A percentile compares a stretch with the other conserved stretches of the same genome.
Evolutionary conservation across 2,113 vertebrate genomes (phyloP).

Genomic region (Caloenas nicobarica): DNA sequence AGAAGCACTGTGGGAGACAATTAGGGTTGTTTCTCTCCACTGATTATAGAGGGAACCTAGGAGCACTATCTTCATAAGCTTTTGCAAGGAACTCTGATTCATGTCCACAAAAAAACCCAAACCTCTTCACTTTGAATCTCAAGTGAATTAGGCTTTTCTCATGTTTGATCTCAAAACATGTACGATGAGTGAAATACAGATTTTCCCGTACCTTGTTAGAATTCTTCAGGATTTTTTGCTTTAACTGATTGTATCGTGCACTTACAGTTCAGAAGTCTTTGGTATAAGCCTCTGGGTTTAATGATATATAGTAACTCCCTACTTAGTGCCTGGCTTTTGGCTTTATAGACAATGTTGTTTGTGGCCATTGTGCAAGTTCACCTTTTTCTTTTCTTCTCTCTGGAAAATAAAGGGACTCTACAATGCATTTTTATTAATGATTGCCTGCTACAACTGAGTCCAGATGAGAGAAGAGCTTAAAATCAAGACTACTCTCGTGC

Average conservation of each 20-base stretch:
- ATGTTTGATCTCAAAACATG: neutral
- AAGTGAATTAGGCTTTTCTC: neutral
- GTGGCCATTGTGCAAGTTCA: neutral
- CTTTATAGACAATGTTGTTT: neutral
- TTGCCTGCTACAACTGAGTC: neutral
- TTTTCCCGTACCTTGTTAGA: neutral
- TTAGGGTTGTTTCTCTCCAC: neutral
- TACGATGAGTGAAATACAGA: neutral
- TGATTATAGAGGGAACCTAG: neutral
- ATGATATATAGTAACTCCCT: neutral
- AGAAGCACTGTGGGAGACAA: neutral
- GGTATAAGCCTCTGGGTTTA: neutral
- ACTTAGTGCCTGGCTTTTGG: neutral
- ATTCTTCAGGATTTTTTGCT: neutral
- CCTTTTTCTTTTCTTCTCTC: neutral
- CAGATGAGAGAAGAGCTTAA: neutral
- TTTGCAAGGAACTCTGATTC: neutral
- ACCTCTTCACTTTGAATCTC: neutral
- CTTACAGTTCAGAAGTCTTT: neutral
- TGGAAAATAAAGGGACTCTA: neutral
- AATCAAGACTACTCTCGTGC: neutral
- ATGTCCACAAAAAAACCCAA: neutral
- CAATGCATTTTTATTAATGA: neutral
- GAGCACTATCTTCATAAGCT: neutral
- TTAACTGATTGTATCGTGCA: neutral